Conservation (phyloP, 2,888 invertebrate genomes). For the Megamerina dolium region DNA sequence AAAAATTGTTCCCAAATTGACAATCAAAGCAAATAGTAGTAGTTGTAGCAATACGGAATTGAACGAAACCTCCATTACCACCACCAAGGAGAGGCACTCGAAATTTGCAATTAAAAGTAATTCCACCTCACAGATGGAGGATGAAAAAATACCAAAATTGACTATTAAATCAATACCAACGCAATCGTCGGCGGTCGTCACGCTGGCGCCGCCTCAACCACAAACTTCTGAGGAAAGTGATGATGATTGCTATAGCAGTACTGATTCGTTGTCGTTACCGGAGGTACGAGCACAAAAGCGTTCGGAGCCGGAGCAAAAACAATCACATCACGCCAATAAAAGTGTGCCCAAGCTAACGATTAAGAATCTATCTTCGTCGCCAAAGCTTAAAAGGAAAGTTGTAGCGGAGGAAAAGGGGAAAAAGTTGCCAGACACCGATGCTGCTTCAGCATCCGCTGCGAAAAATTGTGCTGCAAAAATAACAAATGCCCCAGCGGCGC, state of each 20-base stretch:
- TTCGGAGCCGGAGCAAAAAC: slow-evolving; percentile 9
- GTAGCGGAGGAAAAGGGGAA: slow-evolving; percentile 44
- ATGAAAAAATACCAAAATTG: slow-evolving; percentile 34
- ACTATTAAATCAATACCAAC: slow-evolving; percentile 30
- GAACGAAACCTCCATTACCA: slow-evolving; percentile 9
- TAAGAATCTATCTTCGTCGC: slow-evolving; percentile 44
- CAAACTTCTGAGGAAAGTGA: slow-evolving; percentile 28
- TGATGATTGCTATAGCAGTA: slow-evolving; percentile 24
- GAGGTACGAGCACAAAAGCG: not conserved
- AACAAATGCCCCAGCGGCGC: not conserved
- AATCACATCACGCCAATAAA: slow-evolving; percentile 20
- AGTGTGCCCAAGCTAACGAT: slow-evolving; percentile 47
- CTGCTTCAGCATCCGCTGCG: slow-evolving; percentile 7
- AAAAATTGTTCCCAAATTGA: slow-evolving; percentile 36
- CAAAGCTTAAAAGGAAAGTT: slow-evolving; percentile 52
- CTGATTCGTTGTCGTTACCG: slow-evolving; percentile 16
- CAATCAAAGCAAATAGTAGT: slow-evolving; percentile 31
- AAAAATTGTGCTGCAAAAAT: slow-evolving; percentile 14
- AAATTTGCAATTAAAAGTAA: slow-evolving; percentile 11
- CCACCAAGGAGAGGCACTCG: slow-evolving; percentile 4
- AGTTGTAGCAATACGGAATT: not conserved
- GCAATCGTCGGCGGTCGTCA: not conserved
- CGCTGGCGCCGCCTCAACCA: no score
- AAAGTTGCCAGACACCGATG: no score
- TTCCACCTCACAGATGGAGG: not conserved